phyloP scores from a whole-genome alignment of 2,888 invertebrate species.

The Clostera curtula region DNA sequence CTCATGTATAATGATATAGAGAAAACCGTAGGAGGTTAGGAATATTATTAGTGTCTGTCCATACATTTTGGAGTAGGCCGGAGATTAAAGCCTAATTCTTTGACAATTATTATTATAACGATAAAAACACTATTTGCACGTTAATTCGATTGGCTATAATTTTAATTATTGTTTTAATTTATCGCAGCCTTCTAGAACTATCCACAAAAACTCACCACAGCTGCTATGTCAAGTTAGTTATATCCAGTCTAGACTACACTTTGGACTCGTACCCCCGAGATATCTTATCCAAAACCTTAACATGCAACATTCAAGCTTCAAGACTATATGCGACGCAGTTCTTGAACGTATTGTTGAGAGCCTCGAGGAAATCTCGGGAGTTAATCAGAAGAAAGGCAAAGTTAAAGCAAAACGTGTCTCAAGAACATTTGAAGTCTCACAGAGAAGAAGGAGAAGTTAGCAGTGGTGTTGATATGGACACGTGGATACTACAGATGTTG shows the following conservation, averaged over 20 bases:
- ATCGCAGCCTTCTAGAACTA: slow-evolving; percentile 82
- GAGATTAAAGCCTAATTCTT: no score
- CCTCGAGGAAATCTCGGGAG: slow-evolving; percentile 70
- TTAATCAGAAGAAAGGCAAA: slow-evolving; percentile 58
- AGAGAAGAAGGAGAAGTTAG: slow-evolving; percentile 35
- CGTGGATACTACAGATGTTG: slow-evolving; percentile 91
- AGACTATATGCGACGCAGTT: slow-evolving; percentile 93
- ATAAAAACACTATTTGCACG: no score
- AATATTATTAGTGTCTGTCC: no score
- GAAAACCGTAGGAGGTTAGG: no score
- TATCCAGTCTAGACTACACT: slow-evolving; percentile 93
- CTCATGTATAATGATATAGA: no score
- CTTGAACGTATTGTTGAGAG: slow-evolving; percentile 88
- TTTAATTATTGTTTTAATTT: slow-evolving; percentile 6
- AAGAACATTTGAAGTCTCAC: slow-evolving; percentile 42
- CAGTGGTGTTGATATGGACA: slow-evolving; percentile 77
- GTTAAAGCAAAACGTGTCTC: slow-evolving; percentile 46
- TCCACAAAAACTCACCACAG: slow-evolving; percentile 90
- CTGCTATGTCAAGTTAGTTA: slow-evolving; percentile 94
- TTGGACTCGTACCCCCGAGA: slow-evolving; percentile 82
- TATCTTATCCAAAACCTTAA: slow-evolving; percentile 75
- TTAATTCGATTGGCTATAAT: no score
- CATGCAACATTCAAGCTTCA: slow-evolving; percentile 73
- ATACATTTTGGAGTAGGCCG: no score
- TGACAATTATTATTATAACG: no score